Percentiles rank a stretch among this genome's conserved stretches.
Evolutionary conservation across 2,888 invertebrate species (phyloP).

Genomic region (Lasioglossum malachurum): DNA sequence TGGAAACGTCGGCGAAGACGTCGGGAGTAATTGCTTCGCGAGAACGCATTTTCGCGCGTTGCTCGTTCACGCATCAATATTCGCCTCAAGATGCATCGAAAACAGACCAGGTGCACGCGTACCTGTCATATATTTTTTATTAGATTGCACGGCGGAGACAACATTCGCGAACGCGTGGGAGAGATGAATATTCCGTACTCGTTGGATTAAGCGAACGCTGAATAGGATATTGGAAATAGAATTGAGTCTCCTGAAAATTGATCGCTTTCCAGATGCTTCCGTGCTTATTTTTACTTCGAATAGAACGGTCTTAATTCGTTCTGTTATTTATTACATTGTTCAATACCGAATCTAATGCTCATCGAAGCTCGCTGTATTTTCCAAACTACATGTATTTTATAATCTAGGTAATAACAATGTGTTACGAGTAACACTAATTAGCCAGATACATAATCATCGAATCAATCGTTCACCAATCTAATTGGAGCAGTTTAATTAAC

Average conservation of each 20-base stretch:
- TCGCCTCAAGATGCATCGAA: constrained; percentile 52
- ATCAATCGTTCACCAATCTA: too few relatives aligned
- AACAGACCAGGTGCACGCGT: constrained; percentile 36
- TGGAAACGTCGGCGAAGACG: neutral
- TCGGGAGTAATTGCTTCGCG: constrained; percentile 36
- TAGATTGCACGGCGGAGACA: constrained; percentile 12
- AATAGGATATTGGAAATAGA: constrained; percentile 8
- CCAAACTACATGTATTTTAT: neutral
- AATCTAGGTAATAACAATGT: neutral
- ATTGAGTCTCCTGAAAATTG: neutral
- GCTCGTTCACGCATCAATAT: constrained; percentile 71
- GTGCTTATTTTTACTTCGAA: neutral
- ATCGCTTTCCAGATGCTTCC: neutral
- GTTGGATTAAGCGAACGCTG: constrained; percentile 6
- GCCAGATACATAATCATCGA: neutral
- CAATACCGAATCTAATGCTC: neutral
- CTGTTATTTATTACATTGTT: neutral
- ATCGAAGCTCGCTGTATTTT: neutral
- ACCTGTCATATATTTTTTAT: constrained; percentile 50
- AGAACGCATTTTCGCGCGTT: constrained; percentile 8
- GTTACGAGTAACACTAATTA: neutral
- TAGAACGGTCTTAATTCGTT: neutral
- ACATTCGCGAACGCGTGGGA: neutral
- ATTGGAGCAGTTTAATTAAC: constrained; percentile 12
- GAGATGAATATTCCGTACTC: too few relatives aligned